Base-by-base conservation (phyloP, 2,888 invertebrate genomes). In the Cataglyphis rosenhaueri region DNA sequence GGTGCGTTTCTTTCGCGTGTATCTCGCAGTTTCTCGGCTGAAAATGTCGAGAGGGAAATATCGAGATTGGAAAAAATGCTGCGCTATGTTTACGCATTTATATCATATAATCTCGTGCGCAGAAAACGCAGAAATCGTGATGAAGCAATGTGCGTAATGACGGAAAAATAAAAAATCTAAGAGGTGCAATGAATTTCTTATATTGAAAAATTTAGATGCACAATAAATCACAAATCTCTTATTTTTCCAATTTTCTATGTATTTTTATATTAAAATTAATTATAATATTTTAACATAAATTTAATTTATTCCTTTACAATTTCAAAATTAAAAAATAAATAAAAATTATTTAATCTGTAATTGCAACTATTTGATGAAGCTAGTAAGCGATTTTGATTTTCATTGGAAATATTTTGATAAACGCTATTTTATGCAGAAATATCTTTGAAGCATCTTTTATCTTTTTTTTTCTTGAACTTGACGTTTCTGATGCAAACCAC, bases 71-170 rank as follows among this genome's bases (percentile, higher is more conserved):
- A 87, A 81, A 83, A 89, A 81, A 59, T 71, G 74, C 73, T 84
- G 75, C 81, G 86, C 84, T 86, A 82, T 59, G 83, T 85, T 86
- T 73, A 82, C 70, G 86, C 87, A 91, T 89, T 91, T 91, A 87
- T 87, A 73, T 71, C 81, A 41, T 52, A 15, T 38, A 74, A 74
- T 21, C 4, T 70, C 81, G 71, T 83, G 82, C 52, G 52, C 78
- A 73, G 70, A 79, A 87, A 85, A 85, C 76, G 68, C n/a, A 15
- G 6, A 35, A 21, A 81, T 25, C 68, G 75, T 73, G 32, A 55
- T 41, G 9, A 62, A 57, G 44, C 73, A 68, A 8, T 21, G 9
- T n/a, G 29, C 5, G 21, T 32, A 68, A 21, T 59, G n/a, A 29
- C 6, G 4, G 3, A 59, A 18, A 70, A 32, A 44, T 59, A 8